Conservation (phyloP, 2,888 invertebrate species). For the Hypselothyrea guttata region DNA sequence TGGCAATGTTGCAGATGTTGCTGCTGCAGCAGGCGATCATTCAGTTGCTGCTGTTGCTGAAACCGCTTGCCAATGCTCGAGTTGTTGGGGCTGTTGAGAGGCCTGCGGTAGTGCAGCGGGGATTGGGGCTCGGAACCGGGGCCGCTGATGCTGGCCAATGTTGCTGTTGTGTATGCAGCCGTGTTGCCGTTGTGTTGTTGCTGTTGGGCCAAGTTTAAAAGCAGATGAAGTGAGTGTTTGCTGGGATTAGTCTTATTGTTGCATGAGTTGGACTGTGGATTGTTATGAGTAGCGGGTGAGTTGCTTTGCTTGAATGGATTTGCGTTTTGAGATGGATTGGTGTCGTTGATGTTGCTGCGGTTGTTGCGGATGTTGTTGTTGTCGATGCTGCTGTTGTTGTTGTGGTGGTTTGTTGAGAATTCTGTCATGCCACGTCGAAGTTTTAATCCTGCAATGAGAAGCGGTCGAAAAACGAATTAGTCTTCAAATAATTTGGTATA, state of each 20-base stretch:
- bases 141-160: conserved; percentile 56
- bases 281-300: conserved; percentile 70
- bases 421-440: conserved; percentile 83
- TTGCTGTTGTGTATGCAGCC: conserved; percentile 55
- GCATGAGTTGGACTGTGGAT: conserved; percentile 48
- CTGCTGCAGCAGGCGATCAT: conserved; percentile 79
- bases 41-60: conserved; percentile 77
- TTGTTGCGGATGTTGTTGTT: conserved; percentile 67
- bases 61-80: conserved; percentile 73
- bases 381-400: conserved; percentile 80
- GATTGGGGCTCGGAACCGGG: conserved; percentile 71
- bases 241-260: conserved; percentile 42
- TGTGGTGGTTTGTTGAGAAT: conserved; percentile 81
- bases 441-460: conserved; percentile 79
- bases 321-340: conserved; percentile 69
- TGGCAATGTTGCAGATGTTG: conserved; percentile 79
- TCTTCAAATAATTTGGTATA: no score
- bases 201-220: conserved; percentile 52
- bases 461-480: no score
- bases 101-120: conserved; percentile 79
- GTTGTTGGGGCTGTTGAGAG: conserved; percentile 81
- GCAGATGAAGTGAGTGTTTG: conserved; percentile 53
- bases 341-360: conserved; percentile 80
- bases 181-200: conserved; percentile 66
- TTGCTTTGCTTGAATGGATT: conserved; percentile 75